These are phyloP conservation scores for Myxocyprinus asiaticus DNA, from an alignment of 2,113 vertebrate species.

Conservation along the genomic window DNA sequence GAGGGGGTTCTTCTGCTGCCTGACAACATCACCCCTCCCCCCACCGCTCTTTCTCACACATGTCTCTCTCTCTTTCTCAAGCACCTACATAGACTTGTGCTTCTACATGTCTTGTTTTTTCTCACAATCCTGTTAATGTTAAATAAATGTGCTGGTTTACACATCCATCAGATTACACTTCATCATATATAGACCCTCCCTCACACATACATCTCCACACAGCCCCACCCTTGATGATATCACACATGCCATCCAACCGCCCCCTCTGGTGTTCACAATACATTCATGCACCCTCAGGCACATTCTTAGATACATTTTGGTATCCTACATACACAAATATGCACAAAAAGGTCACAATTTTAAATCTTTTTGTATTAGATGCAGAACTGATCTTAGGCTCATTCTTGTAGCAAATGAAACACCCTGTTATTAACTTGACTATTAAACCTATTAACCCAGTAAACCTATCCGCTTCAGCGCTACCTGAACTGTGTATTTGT, in stretches of 20 bases:
- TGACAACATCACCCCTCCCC: slow-evolving; percentile 68
- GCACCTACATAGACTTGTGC: neutral
- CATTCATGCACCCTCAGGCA: slow-evolving; percentile 19
- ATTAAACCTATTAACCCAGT: no score
- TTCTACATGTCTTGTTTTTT: neutral
- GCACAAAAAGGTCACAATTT: neutral
- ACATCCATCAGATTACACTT: no score
- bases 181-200: no score
- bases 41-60: slow-evolving; percentile 28
- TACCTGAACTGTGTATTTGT: neutral
- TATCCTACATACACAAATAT: neutral
- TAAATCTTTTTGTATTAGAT: no score
- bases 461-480: no score
- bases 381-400: no score
- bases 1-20: slow-evolving; percentile 57
- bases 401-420: no score
- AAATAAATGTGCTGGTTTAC: neutral
- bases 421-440: no score
- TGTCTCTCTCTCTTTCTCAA: neutral
- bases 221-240: slow-evolving; percentile 15
- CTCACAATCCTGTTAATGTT: neutral
- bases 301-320: neutral
- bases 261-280: slow-evolving; percentile 52
- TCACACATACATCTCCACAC: neutral
- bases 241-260: slow-evolving; percentile 43